Conservation (phyloP, 2,888 invertebrate species). For the Mimachlamys varia region DNA sequence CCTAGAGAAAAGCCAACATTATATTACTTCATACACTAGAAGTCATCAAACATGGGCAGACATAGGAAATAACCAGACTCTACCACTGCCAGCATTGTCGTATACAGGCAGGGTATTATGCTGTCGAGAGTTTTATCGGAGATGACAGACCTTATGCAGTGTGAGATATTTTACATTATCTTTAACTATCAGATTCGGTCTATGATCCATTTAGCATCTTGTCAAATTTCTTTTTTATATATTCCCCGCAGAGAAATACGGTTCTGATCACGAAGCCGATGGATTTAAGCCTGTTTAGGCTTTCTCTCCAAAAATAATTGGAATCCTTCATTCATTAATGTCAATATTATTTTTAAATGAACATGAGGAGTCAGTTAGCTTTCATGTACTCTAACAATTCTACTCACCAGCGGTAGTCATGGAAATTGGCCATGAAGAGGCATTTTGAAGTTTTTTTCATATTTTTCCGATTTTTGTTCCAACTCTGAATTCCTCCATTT, state of each 20-base stretch:
- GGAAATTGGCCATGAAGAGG: background rate
- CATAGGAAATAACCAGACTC: background rate
- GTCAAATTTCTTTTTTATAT: background rate
- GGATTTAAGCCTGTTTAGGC: background rate
- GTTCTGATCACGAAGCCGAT: background rate
- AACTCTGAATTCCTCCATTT: background rate
- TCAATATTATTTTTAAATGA: conserved; percentile 24
- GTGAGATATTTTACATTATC: conserved; percentile 14
- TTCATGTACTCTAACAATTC: background rate
- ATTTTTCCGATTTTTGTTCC: background rate
- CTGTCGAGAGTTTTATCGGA: background rate
- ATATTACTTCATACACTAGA: background rate
- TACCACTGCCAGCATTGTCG: background rate
- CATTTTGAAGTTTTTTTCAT: background rate
- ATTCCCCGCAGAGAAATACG: conserved; percentile 1
- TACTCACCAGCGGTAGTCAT: background rate
- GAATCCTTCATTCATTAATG: conserved; percentile 32
- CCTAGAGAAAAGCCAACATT: background rate
- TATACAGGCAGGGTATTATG: background rate
- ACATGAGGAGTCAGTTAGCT: background rate
- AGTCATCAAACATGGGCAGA: background rate
- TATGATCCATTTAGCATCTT: conserved; percentile 31
- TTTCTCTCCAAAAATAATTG: conserved; percentile 7
- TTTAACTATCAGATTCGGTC: conserved; percentile 6
- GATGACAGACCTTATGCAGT: background rate